Evolutionary conservation across 2,797 vertebrate genomes (phyloP).

Genomic region (Synaphobranchus kaupii): DNA sequence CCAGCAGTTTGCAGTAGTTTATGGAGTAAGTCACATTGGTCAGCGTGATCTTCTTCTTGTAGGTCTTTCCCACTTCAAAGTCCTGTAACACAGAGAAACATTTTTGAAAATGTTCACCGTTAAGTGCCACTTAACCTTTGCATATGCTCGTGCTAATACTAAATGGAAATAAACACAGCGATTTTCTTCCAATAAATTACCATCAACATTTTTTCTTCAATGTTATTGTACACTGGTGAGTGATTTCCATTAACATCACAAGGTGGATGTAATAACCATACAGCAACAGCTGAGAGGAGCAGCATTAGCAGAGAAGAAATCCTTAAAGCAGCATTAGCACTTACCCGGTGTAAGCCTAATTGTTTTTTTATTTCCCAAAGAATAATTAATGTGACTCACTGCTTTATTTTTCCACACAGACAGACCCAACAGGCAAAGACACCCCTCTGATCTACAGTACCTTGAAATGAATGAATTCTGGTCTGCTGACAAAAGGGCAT

Average conservation of each 20-base stretch:
- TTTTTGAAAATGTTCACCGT: background rate
- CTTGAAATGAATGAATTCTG: constrained; percentile 84
- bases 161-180: background rate
- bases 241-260: background rate
- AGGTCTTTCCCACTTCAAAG: constrained; percentile 85
- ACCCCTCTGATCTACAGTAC: constrained; percentile 58
- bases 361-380: background rate
- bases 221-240: background rate
- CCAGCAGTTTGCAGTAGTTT: constrained; percentile 79
- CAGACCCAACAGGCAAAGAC: background rate
- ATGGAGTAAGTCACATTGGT: constrained; percentile 79
- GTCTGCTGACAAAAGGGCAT: constrained; percentile 83
- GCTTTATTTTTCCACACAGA: background rate
- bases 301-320: too few species aligned
- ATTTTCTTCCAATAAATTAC: background rate
- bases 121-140: background rate
- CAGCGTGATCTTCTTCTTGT: constrained; percentile 83
- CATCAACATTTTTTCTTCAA: background rate
- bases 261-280: background rate
- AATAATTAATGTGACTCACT: background rate
- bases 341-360: background rate
- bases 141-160: background rate
- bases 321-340: background rate
- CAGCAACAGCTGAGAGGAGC: background rate
- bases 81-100: constrained; percentile 71